Conservation (phyloP, 2,797 vertebrate genomes). For the Anguilla marmorata region DNA sequence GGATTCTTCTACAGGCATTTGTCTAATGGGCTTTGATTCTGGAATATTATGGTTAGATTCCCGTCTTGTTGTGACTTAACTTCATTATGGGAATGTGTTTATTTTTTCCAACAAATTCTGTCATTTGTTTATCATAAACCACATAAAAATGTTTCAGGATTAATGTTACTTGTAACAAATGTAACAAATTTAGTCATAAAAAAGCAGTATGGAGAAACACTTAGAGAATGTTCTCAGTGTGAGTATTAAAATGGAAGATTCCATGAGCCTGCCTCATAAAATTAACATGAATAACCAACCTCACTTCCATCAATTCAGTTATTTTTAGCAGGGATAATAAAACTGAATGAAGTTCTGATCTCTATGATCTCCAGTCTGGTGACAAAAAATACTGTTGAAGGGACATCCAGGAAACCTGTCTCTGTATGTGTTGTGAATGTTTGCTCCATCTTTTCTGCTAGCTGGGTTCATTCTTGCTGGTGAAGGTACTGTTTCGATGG, state of each 20-base stretch:
- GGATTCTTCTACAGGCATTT: neutral
- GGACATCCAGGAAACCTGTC: neutral
- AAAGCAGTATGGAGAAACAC: neutral
- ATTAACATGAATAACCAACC: neutral
- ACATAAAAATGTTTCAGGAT: neutral
- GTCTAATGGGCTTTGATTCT: neutral
- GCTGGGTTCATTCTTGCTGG: neutral
- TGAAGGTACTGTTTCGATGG: neutral
- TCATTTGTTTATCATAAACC: neutral
- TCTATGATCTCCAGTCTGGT: neutral
- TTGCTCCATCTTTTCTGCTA: neutral
- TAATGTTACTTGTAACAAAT: neutral
- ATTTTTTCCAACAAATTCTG: neutral
- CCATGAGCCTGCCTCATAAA: neutral
- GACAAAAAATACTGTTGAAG: neutral
- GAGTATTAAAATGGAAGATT: neutral
- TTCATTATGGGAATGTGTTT: neutral
- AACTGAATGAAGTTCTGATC: neutral
- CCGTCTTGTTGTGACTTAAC: neutral
- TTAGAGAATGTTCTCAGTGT: neutral
- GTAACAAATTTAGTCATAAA: neutral
- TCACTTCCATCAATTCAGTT: neutral
- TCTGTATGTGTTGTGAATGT: neutral
- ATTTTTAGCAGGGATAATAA: neutral
- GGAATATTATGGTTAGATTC: neutral